phyloP scores from a whole-genome alignment of 2,113 vertebrate species.

The Antigone vipio region DNA sequence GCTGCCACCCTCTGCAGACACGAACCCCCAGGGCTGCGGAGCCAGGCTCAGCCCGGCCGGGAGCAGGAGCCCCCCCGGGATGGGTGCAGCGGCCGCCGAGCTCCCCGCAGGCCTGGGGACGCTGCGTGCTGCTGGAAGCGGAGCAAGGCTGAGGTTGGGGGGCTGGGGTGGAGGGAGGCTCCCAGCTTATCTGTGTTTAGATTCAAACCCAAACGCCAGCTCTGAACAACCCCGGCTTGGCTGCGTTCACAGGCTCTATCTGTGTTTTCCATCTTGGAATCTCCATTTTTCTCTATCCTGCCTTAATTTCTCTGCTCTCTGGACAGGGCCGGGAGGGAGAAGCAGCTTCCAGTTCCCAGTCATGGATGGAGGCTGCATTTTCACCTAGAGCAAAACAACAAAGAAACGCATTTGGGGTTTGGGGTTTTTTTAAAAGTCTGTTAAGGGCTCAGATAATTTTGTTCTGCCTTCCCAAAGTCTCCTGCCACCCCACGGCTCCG shows the following conservation, averaged over 20 bases:
- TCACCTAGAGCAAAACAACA: not conserved
- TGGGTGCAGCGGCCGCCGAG: not conserved
- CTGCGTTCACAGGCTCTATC: not conserved
- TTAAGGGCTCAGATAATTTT: not conserved
- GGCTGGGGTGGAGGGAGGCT: not conserved
- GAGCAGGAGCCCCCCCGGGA: not conserved
- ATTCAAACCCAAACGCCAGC: fast-evolving
- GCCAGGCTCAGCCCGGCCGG: not conserved
- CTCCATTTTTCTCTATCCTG: not conserved
- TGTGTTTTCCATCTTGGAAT: not conserved
- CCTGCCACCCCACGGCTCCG: not conserved
- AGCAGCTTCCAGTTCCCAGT: not conserved
- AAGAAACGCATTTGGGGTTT: fast-evolving
- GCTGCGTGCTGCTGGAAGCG: not conserved
- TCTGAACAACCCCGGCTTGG: not conserved
- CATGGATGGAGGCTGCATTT: not conserved
- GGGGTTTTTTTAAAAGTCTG: not conserved
- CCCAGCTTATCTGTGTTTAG: not conserved
- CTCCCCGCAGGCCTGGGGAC: not conserved
- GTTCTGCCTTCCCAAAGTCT: not conserved
- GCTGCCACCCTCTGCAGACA: not conserved
- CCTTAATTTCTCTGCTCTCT: not conserved
- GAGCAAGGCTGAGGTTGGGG: not conserved
- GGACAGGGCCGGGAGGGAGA: not conserved
- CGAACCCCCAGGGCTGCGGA: not conserved